A percentile compares a stretch with the other conserved stretches of the same genome.
Conservation (phyloP, 1,140 invertebrate genomes). For the Tribolium madens region DNA sequence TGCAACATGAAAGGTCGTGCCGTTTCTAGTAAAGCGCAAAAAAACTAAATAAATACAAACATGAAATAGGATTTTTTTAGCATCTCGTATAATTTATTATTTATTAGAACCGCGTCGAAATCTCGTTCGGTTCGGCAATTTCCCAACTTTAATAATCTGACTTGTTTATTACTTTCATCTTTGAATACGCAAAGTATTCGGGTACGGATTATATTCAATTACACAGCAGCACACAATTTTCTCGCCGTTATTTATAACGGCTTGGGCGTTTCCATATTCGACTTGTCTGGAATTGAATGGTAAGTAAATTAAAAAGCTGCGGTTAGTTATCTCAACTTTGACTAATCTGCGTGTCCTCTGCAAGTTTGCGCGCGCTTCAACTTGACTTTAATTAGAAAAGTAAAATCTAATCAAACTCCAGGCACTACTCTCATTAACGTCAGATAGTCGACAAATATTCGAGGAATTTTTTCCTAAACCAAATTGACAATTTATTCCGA, state of each 20-base stretch:
- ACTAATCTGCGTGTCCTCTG: constrained; percentile 31
- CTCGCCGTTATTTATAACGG: constrained; percentile 40
- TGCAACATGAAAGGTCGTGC: neutral
- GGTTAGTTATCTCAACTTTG: constrained; percentile 29
- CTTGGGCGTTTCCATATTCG: constrained; percentile 40
- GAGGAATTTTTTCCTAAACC: constrained; percentile 1
- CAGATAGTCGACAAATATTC: neutral
- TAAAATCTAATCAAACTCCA: constrained; percentile 42
- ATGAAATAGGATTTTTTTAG: neutral
- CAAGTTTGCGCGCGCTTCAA: constrained; percentile 28
- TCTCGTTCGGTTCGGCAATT: constrained; percentile 6
- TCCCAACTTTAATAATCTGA: constrained; percentile 32
- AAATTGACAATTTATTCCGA: neutral
- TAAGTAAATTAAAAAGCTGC: constrained; percentile 43
- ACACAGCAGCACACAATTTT: constrained; percentile 38
- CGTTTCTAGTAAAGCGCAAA: neutral
- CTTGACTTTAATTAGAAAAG: constrained; percentile 46
- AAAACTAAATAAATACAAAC: neutral
- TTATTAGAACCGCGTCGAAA: constrained; percentile 10
- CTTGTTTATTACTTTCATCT: constrained; percentile 35
- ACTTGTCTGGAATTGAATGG: constrained; percentile 33
- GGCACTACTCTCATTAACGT: neutral
- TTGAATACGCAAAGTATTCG: constrained; percentile 40
- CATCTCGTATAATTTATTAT: neutral
- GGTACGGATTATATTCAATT: constrained; percentile 38